Percentiles rank a stretch among this genome's conserved stretches.
Conservation (phyloP, 2,797 vertebrate genomes). For the Glyptemys insculpta region DNA sequence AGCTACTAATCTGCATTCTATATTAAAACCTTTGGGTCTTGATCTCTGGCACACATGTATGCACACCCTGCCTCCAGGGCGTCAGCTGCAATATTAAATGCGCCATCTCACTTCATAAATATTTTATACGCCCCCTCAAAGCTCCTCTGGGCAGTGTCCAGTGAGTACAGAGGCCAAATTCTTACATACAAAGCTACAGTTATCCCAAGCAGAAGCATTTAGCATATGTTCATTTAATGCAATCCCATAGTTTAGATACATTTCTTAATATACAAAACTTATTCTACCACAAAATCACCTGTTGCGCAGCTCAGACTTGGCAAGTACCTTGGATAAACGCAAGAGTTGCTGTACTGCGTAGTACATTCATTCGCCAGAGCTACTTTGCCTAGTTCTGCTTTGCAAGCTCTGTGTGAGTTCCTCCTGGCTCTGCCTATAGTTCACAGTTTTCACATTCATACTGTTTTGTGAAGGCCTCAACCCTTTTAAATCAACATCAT, state of each 20-base stretch:
- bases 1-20: neutral
- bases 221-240: constrained; percentile 21
- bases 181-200: constrained; percentile 27
- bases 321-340: neutral
- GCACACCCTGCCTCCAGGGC: neutral
- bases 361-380: neutral
- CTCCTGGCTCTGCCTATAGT: neutral
- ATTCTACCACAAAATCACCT: neutral
- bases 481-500: neutral
- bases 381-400: neutral
- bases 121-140: constrained; percentile 13
- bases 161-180: constrained; percentile 22
- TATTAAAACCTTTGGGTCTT: neutral
- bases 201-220: constrained; percentile 40
- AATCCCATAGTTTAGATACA: constrained; percentile 23
- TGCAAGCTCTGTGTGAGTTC: neutral
- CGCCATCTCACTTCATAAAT: neutral
- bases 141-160: constrained; percentile 18
- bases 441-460: neutral
- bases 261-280: neutral
- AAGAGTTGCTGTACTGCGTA: neutral
- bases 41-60: neutral
- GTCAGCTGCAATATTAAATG: neutral
- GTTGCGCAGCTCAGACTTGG: neutral
- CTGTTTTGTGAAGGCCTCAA: neutral